Evolutionary conservation across 2,797 vertebrate species (phyloP).

Genomic region (Echiichthys vipera): DNA sequence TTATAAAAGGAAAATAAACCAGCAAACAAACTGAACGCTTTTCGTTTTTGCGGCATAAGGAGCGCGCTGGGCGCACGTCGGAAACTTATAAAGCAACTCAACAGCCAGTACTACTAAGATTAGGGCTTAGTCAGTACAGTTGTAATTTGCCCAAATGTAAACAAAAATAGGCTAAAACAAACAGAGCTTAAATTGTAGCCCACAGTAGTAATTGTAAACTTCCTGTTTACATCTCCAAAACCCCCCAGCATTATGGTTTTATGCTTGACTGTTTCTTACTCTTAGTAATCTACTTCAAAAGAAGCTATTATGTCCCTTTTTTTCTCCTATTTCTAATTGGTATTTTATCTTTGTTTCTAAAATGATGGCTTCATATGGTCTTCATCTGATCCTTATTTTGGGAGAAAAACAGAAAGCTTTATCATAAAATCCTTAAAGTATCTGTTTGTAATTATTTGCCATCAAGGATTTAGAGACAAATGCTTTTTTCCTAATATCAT

Average conservation of each 20-base stretch:
- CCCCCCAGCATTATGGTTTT: neutral
- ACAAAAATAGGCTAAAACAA: too few relatives aligned
- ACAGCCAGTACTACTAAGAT: too few relatives aligned
- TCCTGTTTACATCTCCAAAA: neutral
- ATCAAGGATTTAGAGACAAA: neutral
- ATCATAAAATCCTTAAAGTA: too few relatives aligned
- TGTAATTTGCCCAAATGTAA: too few relatives aligned
- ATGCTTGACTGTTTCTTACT: neutral
- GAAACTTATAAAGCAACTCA: too few relatives aligned
- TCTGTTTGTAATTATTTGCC: neutral
- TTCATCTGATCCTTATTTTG: slow-evolving; percentile 11
- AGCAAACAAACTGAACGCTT: too few relatives aligned
- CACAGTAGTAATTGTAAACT: too few relatives aligned
- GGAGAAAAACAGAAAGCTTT: neutral
- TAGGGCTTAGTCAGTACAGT: too few relatives aligned
- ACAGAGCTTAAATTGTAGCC: too few relatives aligned
- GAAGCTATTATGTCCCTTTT: neutral
- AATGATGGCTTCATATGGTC: neutral
- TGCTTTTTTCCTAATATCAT: neutral
- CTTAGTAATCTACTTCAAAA: neutral
- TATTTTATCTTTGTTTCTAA: neutral
- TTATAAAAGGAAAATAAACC: too few relatives aligned
- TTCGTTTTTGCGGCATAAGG: too few relatives aligned
- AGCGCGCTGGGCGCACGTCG: too few relatives aligned
- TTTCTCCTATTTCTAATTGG: neutral